These are phyloP conservation scores for Phyllostomus discolor DNA, from an alignment of 2,113 vertebrate genomes.

Conservation along the genomic window DNA sequence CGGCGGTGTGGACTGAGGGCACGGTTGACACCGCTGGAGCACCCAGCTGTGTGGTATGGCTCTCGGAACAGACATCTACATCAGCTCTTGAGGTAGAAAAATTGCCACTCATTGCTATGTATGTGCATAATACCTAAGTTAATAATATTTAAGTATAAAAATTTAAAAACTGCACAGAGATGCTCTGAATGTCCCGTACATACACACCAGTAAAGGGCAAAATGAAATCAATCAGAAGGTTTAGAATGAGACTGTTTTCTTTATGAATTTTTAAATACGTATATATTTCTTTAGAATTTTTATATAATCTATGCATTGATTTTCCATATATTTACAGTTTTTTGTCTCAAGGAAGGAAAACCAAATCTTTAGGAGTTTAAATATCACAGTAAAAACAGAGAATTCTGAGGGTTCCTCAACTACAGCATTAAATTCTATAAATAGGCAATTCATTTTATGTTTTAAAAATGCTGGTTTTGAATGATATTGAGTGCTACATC, in stretches of 20 bases:
- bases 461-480: constrained; percentile 31
- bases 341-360: background rate
- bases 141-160: constrained; percentile 14
- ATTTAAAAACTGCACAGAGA: constrained; percentile 20
- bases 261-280: background rate
- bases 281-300: background rate
- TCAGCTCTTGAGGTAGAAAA: constrained; percentile 50
- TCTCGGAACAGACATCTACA: background rate
- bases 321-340: background rate
- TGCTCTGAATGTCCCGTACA: background rate
- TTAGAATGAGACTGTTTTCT: background rate
- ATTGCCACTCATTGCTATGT: background rate
- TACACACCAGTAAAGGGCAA: background rate
- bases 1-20: background rate
- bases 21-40: accelerated
- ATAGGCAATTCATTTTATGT: background rate
- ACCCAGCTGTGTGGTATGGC: accelerated
- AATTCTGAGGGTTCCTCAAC: background rate
- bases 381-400: background rate
- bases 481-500: background rate
- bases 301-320: background rate
- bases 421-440: background rate
- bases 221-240: background rate
- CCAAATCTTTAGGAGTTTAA: background rate
- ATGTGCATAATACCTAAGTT: background rate